Conservation (phyloP, 1,140 invertebrate species). For the Musca vetustissima region DNA sequence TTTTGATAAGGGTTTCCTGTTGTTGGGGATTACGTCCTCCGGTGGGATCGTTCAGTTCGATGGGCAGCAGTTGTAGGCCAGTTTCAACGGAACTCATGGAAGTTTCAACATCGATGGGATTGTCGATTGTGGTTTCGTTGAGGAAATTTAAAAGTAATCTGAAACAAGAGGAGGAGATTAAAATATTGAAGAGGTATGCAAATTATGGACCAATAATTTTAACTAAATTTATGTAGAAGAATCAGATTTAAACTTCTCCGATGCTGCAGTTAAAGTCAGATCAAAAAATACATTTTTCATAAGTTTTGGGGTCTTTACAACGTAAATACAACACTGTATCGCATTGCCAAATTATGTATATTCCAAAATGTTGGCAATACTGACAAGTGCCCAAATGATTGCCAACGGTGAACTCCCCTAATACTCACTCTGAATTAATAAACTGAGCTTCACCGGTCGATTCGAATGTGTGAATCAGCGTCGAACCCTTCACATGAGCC, state of each 20-base stretch:
- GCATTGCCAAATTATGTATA: too few species aligned
- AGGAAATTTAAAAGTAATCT: slow-evolving; percentile 47
- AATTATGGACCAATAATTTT: too few species aligned
- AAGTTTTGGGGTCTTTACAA: too few species aligned
- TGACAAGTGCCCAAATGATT: too few species aligned
- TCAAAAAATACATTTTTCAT: too few species aligned
- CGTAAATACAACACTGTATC: too few species aligned
- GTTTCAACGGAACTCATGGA: slow-evolving; percentile 41
- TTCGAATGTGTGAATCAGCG: slow-evolving; percentile 52
- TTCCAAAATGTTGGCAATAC: too few species aligned
- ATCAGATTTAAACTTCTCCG: too few species aligned
- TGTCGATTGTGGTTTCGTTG: slow-evolving; percentile 46
- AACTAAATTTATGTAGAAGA: too few species aligned
- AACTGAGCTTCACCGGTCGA: slow-evolving; percentile 53
- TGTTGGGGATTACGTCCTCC: slow-evolving; percentile 48
- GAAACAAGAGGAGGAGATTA: neutral
- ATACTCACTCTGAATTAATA: slow-evolving; percentile 50
- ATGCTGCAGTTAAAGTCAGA: too few species aligned
- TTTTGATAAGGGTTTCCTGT: slow-evolving; percentile 41
- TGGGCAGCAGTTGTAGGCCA: slow-evolving; percentile 38
- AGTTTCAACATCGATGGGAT: slow-evolving; percentile 47
- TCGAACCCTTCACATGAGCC: slow-evolving; percentile 51
- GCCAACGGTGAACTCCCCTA: neutral
- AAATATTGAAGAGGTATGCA: too few species aligned
- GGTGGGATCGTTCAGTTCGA: slow-evolving; percentile 45